Evolutionary conservation across 2,113 vertebrate genomes (phyloP), one percentile per base, ranked within the genome.

Genomic region (Nesospiza acunhae): DNA sequence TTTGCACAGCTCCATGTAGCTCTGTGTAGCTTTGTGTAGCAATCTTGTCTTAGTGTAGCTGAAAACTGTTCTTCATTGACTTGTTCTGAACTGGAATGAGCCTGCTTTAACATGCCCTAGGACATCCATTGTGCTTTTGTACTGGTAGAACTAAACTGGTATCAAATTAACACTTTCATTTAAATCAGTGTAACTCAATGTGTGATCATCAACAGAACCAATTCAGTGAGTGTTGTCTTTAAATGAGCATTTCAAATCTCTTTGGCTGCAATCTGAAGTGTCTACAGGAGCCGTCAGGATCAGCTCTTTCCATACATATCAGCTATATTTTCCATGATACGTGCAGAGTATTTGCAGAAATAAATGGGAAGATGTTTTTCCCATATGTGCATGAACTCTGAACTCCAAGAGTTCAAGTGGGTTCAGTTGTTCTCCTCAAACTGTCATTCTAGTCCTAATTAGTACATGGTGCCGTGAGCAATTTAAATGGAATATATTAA

Each of bases 401-500:
- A 96, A 88, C 88, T 90, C 70, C 72, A 67, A 52, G 85, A 95
- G 84, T 96, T 96, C 84, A 94, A 93, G 66, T 86, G 85, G 73
- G 74, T 95, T 96, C 91, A 81, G 84, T 91, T 67, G 73, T 79
- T 83, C 77, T 95, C 94, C 95, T 88, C 85, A 90, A 73, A 97
- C 75, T 87, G 58, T 84, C 87, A 92, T 69, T 95, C 86, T 93
- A 89, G 68, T 73, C 55, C 79, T 92, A 90, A 79, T 95, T 89
- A 97, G 96, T 97, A 83, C 91, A 88, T 87, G 69, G 73, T 63
- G 95, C 90, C 88, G 86, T 97, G 94, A 97, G 96, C 96, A 96
- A 97, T 97, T 97, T 97, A 97, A 97, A 97, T 96, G 94, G 96
- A 96, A 97, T 97, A 97, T 97, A 97, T 97, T 96, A 96, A 96